These are phyloP conservation scores for Drosophila virilis DNA, from an alignment of 1,140 invertebrate species.

Conservation along the genomic window DNA sequence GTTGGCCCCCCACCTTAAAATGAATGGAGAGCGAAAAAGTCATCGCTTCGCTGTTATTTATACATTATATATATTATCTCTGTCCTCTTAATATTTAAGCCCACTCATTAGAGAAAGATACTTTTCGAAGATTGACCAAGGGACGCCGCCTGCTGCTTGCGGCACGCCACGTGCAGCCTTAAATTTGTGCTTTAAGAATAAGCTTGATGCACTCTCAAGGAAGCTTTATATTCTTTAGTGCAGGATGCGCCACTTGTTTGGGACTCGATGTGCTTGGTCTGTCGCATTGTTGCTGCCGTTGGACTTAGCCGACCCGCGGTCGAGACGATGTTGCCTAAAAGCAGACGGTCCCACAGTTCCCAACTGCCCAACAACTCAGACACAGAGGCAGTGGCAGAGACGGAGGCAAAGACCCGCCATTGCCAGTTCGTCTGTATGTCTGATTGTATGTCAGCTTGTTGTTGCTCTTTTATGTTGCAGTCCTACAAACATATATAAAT, in stretches of 20 bases:
- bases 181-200: slow-evolving; percentile 46
- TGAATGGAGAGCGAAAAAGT: background rate
- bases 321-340: slow-evolving; percentile 37
- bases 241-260: slow-evolving; percentile 61
- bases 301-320: slow-evolving; percentile 73
- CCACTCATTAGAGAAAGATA: slow-evolving; percentile 60
- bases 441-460: slow-evolving; percentile 19
- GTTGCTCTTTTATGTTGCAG: slow-evolving; percentile 59
- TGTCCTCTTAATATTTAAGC: slow-evolving; percentile 59
- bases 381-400: background rate
- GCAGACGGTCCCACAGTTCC: slow-evolving; percentile 12
- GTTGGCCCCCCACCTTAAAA: slow-evolving; percentile 13
- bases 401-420: background rate
- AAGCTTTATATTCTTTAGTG: slow-evolving; percentile 24
- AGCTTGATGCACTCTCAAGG: slow-evolving; percentile 18
- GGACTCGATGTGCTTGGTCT: slow-evolving; percentile 10
- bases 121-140: background rate
- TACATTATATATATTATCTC: no score
- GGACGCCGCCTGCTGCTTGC: background rate
- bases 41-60: slow-evolving; percentile 2
- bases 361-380: slow-evolving; percentile 32
- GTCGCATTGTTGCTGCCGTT: slow-evolving; percentile 47
- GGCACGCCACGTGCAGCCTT: slow-evolving; percentile 43
- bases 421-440: slow-evolving; percentile 11
- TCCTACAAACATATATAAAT: slow-evolving; percentile 36